Conservation (phyloP, 2,113 vertebrate genomes). For the Salvator merianae region DNA sequence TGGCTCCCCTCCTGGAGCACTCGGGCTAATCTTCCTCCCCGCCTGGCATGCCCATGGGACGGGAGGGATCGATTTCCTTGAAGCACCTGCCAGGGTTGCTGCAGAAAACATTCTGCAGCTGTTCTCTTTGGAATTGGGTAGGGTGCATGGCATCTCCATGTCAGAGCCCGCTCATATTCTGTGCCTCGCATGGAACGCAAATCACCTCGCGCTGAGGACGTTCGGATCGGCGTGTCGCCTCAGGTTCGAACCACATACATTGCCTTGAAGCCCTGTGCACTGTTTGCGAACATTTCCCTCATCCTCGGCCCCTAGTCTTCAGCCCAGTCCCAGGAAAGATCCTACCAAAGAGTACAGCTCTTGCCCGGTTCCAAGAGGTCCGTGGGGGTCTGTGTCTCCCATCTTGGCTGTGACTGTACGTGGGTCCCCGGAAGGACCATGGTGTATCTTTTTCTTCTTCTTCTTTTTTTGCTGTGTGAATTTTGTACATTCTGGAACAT, state of each 20-base stretch:
- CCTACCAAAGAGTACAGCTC: background rate
- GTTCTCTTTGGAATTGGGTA: background rate
- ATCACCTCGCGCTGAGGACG: background rate
- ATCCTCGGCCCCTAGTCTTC: too few species aligned
- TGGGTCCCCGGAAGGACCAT: background rate
- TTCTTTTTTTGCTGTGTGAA: background rate
- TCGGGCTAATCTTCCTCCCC: background rate
- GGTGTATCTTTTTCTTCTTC: background rate
- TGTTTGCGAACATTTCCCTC: background rate
- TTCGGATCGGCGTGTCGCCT: background rate
- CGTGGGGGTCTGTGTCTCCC: background rate
- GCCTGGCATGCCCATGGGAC: background rate
- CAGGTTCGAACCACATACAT: too few species aligned
- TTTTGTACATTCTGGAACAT: conserved; percentile 22
- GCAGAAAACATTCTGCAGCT: background rate
- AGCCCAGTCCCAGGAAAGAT: background rate
- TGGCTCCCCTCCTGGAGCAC: background rate
- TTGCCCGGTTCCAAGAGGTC: background rate
- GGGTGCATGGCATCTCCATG: too few species aligned
- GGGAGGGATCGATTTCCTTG: too few species aligned
- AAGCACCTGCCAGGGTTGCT: background rate
- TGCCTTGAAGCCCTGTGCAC: background rate
- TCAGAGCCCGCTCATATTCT: too few species aligned
- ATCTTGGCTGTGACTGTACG: conserved; percentile 13
- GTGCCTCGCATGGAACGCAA: background rate